Conservation (phyloP, 2,888 invertebrate species). For the Drosophila nr. perissopoda region DNA sequence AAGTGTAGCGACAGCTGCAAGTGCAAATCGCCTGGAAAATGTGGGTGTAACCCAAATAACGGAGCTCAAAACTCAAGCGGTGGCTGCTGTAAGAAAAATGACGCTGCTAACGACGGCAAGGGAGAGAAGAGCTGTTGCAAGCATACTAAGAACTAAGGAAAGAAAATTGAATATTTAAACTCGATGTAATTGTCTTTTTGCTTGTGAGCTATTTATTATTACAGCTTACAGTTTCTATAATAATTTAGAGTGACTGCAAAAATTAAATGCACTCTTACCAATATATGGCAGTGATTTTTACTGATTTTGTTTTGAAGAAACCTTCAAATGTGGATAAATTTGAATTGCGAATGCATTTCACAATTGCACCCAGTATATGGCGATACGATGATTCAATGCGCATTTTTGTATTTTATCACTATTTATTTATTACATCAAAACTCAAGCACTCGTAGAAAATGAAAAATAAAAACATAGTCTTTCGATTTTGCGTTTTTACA, state of each 20-base stretch:
- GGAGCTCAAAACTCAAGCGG: constrained; percentile 8
- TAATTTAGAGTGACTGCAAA: constrained; percentile 18
- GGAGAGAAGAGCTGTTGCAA: constrained; percentile 32
- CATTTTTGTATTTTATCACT: too few species aligned
- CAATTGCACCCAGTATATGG: not conserved
- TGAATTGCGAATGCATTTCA: constrained; percentile 8
- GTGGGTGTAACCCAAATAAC: constrained; percentile 44
- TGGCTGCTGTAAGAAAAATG: constrained; percentile 42
- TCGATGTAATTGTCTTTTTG: constrained; percentile 26
- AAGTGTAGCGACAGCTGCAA: constrained; percentile 82
- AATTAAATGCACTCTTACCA: constrained; percentile 64
- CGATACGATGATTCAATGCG: not conserved
- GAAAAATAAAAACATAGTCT: not conserved
- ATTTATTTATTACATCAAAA: not conserved
- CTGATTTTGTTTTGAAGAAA: constrained; percentile 9
- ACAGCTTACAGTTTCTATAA: constrained; percentile 28
- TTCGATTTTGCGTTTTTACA: not conserved
- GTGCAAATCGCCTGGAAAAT: constrained; percentile 68
- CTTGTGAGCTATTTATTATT: constrained; percentile 39
- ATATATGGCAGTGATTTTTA: constrained; percentile 64
- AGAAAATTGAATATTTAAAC: not conserved
- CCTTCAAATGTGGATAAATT: constrained; percentile 31
- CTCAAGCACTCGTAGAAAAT: not conserved
- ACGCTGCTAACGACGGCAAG: not conserved
- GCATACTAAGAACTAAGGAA: constrained; percentile 28